phyloP scores from a whole-genome alignment of 2,888 invertebrate genomes.

The Alitta virens region DNA sequence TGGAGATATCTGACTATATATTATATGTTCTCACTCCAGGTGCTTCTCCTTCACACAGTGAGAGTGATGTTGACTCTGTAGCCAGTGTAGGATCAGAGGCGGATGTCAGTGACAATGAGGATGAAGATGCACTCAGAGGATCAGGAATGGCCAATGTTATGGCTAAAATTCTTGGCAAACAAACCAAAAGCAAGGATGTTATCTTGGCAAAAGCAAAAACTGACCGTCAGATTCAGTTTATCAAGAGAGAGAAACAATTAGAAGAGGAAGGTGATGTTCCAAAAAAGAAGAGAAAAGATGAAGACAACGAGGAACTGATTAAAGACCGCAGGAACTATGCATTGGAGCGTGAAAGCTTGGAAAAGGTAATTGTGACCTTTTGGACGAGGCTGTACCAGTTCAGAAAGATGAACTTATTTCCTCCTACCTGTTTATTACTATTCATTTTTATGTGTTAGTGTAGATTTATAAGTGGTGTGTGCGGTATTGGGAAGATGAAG shows the following conservation, averaged over 20 bases:
- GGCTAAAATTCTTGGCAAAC: conserved; percentile 18
- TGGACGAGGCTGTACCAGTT: too few relatives aligned
- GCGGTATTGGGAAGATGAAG: too few relatives aligned
- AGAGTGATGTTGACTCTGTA: neutral
- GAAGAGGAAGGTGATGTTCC: conserved; percentile 8
- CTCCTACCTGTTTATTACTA: too few relatives aligned
- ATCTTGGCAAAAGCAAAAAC: conserved; percentile 72
- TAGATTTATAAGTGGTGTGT: too few relatives aligned
- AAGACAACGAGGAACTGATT: neutral
- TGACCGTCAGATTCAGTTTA: conserved; percentile 20
- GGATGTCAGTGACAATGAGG: neutral
- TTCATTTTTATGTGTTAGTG: too few relatives aligned
- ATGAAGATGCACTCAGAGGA: neutral
- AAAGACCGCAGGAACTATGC: too few relatives aligned
- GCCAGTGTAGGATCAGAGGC: neutral
- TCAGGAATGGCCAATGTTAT: conserved; percentile 18
- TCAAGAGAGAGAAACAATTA: conserved; percentile 58
- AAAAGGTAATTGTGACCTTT: too few relatives aligned
- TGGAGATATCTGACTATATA: too few relatives aligned
- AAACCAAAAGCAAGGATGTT: conserved; percentile 5
- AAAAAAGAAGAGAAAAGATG: conserved; percentile 1
- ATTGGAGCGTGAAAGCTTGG: too few relatives aligned
- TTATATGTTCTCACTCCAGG: too few relatives aligned
- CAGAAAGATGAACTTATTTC: too few relatives aligned
- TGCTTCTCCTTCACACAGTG: neutral